Evolutionary conservation across 2,888 invertebrate species (phyloP), one percentile per base, ranked within the genome.

Genomic region (Andrena bucephala): DNA sequence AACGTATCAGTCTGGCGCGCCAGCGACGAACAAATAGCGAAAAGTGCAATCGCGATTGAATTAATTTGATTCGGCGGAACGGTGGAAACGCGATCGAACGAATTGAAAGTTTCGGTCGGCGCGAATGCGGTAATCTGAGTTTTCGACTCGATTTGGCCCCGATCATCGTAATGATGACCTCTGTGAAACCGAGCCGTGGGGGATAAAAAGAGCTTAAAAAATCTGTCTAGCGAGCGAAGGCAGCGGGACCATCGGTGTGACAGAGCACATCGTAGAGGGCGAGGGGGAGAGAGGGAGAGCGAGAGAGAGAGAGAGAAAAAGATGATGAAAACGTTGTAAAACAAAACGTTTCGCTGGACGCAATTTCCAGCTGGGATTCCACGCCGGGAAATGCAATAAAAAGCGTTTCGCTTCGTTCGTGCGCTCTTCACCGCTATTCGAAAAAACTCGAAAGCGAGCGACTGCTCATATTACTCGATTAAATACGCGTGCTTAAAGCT

Each of bases 331-430:
- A 83, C 78, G 75, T 82, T 84, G 84, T 84, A 79, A 87, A 87
- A 87, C 87, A 88, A 88, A 87, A 88, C 86, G 87, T 87, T 87
- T 85, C 83, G 79, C 81, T 80, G 88, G 81, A 81, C 84, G 88
- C 86, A 87, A 87, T 87, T 88, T 87, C 84, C 88, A 87, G 88
- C 82, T 81, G 83, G 78, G 86, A 81, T 77, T 83, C 86, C 86
- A 75, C 86, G 84, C 85, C 78, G 86, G 74, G 80, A 87, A 87
- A 87, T 85, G 86, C 88, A 86, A 87, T 87, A 86, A 87, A 88
- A 87, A 86, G 88, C 86, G 88, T 81, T 84, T 70, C 88, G 86
- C 82, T 81, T 77, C 81, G 77, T 77, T 77, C 76, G 67, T 79
- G 62, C 13, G 50, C 79, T 81, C 85, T 76, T 74, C 72, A 73